Conservation (phyloP, 2,797 vertebrate species). For the Gallinago nigripennis region DNA sequence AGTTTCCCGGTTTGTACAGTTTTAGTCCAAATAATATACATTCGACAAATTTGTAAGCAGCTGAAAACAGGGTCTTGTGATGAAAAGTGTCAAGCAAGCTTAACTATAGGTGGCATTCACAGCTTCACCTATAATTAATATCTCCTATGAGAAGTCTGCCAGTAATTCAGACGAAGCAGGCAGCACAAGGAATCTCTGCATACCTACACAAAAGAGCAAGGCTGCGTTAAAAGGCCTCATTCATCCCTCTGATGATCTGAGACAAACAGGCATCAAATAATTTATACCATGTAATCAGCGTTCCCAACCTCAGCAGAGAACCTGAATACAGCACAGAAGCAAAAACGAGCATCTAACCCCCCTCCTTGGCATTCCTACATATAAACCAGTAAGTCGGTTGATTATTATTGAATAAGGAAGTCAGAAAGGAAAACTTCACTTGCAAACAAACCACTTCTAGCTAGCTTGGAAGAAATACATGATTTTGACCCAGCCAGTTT, state of each 20-base stretch:
- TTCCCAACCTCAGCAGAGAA: not conserved
- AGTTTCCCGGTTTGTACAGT: not conserved
- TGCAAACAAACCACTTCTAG: not conserved
- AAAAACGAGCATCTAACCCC: not conserved
- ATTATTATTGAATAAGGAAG: not conserved
- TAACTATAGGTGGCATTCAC: not conserved
- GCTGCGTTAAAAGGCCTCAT: not conserved
- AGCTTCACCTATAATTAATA: not conserved
- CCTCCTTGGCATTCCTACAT: not conserved
- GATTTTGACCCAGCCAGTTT: not conserved
- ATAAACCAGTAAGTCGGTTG: not conserved
- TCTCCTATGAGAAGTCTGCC: not conserved
- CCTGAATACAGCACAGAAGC: not conserved
- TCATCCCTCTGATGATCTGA: slow-evolving; percentile 4
- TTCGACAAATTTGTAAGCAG: not conserved
- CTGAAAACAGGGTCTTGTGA: not conserved
- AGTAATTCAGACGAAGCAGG: not conserved
- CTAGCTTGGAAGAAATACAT: not conserved
- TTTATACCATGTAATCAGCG: not conserved
- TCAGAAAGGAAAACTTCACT: not conserved
- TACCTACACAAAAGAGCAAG: not conserved
- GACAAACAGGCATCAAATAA: slow-evolving; percentile 2
- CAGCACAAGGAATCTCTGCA: not conserved
- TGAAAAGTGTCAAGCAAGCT: not conserved
- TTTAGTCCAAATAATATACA: not conserved